Evolutionary conservation across 2,113 vertebrate species (phyloP), one percentile per base, ranked within the genome.

Genomic region (Promerops cafer): DNA sequence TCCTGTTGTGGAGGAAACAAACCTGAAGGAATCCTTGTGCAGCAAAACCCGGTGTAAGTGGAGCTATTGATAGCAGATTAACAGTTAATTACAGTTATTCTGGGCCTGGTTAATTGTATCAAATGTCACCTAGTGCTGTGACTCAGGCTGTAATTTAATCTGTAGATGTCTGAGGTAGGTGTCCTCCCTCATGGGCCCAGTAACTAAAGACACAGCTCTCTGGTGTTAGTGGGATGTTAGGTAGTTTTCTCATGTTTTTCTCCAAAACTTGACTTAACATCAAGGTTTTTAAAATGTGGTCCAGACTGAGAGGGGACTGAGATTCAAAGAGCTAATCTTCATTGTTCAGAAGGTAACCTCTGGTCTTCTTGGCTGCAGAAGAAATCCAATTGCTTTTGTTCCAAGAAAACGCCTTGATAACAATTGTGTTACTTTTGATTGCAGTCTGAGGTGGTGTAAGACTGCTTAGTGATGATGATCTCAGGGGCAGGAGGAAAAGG

Each of bases 1-100:
- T 94, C 96, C 92, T 90, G 94, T 95, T 84, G 40, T 18, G 72
- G 65, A 93, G 83, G 88, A 93, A 90, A 71, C 40, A 76, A 95
- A 95, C 68, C 40, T 83, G 92, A 64, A 91, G 64, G 60, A 86
- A 90, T 92, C 86, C 42, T 50, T 75, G 76, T 35, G 45, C 30
- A 72, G 76, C 90, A 78, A 87, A 91, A n/a, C 27, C 18, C 0
- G 1, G 45, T 66, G 54, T 71, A 65, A 93, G 9, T 26, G 64
- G 76, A 78, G 70, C 76, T 3, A 0, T 75, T 90, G 83, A 53
- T 75, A 81, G 37, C 64, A 68, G 84, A 39, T 89, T 89, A 71
- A 37, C 90, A 83, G 76, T 78, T 92, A 90, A 68, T 92, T 66
- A 83, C 16, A 33, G 76, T 87, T 94, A 86, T 86, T 81, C 60